Evolutionary conservation across 2,888 invertebrate genomes (phyloP), one percentile per base, ranked within the genome.

Genomic region (Chaetoderma sp.): DNA sequence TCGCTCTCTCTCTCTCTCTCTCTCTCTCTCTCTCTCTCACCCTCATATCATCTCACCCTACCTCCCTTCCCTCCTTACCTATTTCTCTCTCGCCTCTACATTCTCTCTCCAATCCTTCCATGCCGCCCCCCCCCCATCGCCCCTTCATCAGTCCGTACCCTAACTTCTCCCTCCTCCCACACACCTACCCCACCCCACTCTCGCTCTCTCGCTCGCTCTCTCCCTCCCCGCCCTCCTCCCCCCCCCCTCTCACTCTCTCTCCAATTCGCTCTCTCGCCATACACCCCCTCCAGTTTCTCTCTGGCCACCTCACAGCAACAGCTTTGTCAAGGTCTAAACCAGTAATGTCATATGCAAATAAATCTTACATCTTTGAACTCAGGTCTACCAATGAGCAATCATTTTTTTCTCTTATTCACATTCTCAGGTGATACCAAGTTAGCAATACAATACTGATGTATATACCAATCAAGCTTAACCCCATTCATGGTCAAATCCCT

Each of bases 201-300:
- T 39, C 47, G 30, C 28, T 49, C 52, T 50, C 66, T 60, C 42
- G 27, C 0, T 28, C 30, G n/a, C 62, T 28, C 50, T 23, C 16
- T 5, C 54, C 18, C 36, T 13, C 39, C 54, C 32, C 33, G 62
- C 18, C 18, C 16, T 61, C 13, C 4, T 25, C 6, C 54, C 21
- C 54, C n/a, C 28, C 21, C 54, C 10, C 54, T 25, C 54, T 16
- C 54, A 28, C 54, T 25, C 54, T 16, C 21, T 25, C 54, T 4
- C n/a, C 16, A 21, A 23, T 56, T 21, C 27, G 27, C 18, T 21
- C 50, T 57, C 56, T 6, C 49, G 16, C 59, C 4, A 42, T 42
- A 6, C 25, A 33, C 32, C 33, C 61, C 18, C 18, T 3, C 60
- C 13, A 8, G 23, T 6, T 30, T n/a, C 54, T n/a, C 28, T n/a